Evolutionary conservation across 1,140 invertebrate species (phyloP), one percentile per base, ranked within the genome.

Genomic region (Atta colombica): DNA sequence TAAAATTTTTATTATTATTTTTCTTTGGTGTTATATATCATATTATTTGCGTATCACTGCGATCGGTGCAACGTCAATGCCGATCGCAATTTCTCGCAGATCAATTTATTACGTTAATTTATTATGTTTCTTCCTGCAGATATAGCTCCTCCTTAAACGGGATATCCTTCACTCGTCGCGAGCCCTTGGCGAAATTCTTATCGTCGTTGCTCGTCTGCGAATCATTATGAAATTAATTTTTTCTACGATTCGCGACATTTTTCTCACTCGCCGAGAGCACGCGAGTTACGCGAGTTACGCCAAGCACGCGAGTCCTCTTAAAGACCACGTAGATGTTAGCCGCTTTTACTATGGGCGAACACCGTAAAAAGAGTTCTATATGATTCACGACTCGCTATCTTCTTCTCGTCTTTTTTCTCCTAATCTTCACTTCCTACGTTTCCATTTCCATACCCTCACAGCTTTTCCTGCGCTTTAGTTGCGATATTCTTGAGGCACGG

Each of bases 401-500:
- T 63, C 21, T 16, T 78, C 25, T 49, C 18, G 25, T 10, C 69
- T 35, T 35, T 35, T 25, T 16, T 55, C 21, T 51, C 77, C n/a
- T 66, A 65, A 75, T 63, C 61, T 85, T 66, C 63, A 7, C 39
- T 53, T 53, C 28, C 10, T 61, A 66, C 35, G 51, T 28, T 28
- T 51, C 69, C 72, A 31, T 31, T 80, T 78, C 63, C 69, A 45
- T 10, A 10, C 31, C 89, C 88, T 91, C 92, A 92, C 71, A 87
- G 93, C 93, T 94, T 91, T 91, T 94, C 92, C 93, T 91, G 92
- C 93, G 94, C 93, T 94, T 94, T 93, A 94, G 91, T 93, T 92
- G 93, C 93, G 92, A 92, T 89, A 94, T 91, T 89, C 89, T 77
- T 84, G 88, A 94, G 92, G 89, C 91, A 92, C 92, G 77, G 92